phyloP scores from a whole-genome alignment of 2,113 vertebrate genomes.

The Ivindomyrus marchei region DNA sequence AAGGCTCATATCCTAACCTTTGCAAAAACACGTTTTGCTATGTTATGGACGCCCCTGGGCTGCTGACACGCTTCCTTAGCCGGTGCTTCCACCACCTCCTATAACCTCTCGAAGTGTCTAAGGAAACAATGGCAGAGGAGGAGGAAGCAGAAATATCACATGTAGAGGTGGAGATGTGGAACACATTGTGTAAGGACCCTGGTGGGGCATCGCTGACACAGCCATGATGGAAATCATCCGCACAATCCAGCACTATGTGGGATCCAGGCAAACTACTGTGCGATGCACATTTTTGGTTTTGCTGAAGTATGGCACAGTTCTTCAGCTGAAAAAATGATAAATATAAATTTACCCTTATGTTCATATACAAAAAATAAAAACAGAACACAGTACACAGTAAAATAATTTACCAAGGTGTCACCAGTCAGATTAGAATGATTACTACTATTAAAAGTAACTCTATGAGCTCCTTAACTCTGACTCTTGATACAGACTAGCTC shows the following conservation, averaged over 20 bases:
- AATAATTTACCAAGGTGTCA: not conserved
- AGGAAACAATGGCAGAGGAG: not conserved
- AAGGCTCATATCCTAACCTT: conserved; percentile 30
- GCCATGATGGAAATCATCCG: not conserved
- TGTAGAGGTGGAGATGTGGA: not conserved
- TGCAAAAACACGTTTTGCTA: conserved; percentile 26
- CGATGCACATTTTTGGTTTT: not conserved
- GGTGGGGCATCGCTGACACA: not conserved
- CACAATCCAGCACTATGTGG: not conserved
- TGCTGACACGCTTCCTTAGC: conserved; percentile 33
- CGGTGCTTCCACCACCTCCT: not conserved
- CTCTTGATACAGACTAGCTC: not conserved
- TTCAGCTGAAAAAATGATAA: not conserved
- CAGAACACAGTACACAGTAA: not conserved
- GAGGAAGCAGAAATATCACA: not conserved
- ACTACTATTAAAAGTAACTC: not conserved
- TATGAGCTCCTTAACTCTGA: not conserved
- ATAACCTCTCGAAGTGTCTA: not conserved
- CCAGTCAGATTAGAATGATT: not conserved
- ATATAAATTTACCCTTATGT: not conserved
- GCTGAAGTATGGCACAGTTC: not conserved
- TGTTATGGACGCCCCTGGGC: conserved; percentile 30
- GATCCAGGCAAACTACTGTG: not conserved
- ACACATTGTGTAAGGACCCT: not conserved
- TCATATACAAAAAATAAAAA: not conserved